phyloP scores from a whole-genome alignment of 37 sponge, comb jelly and placozoan genomes.

The Agelas oroides region DNA sequence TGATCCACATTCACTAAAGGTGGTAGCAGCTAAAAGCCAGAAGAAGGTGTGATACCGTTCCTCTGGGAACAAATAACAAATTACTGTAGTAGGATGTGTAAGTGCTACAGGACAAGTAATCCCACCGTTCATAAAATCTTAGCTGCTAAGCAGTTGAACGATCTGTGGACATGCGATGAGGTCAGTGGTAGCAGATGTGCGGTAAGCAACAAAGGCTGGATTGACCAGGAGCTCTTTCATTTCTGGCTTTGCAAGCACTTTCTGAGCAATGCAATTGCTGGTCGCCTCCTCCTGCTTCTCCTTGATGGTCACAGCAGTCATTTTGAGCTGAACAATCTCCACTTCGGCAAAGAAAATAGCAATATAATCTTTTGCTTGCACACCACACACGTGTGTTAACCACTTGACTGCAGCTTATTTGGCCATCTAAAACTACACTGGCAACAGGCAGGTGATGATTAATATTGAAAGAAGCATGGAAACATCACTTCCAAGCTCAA shows the following conservation, averaged over 20 bases:
- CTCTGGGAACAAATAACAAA: constrained; percentile 21
- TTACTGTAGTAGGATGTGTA: constrained; percentile 31
- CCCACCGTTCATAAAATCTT: constrained; percentile 22
- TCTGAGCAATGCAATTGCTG: constrained; percentile 16
- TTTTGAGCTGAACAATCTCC: background rate
- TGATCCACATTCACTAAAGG: constrained; percentile 10
- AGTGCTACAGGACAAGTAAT: constrained; percentile 16
- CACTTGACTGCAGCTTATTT: too few species aligned
- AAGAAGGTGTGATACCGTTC: constrained; percentile 9
- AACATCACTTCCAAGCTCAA: too few species aligned
- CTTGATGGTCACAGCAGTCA: constrained; percentile 31
- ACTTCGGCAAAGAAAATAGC: constrained; percentile 3
- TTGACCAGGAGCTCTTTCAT: background rate
- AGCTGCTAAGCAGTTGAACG: constrained; percentile 21
- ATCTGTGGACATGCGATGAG: constrained; percentile 1
- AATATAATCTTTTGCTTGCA: constrained; percentile 23
- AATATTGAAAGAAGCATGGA: too few species aligned
- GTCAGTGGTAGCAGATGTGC: background rate
- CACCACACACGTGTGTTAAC: too few species aligned
- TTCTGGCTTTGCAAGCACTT: constrained; percentile 1
- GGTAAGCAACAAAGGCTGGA: constrained; percentile 31
- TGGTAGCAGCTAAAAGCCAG: constrained; percentile 6
- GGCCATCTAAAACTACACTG: too few species aligned
- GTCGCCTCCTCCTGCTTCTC: constrained; percentile 10
- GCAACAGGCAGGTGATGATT: too few species aligned